phyloP scores from a whole-genome alignment of 2,888 invertebrate genomes.

The Sarcophaga carnaria region DNA sequence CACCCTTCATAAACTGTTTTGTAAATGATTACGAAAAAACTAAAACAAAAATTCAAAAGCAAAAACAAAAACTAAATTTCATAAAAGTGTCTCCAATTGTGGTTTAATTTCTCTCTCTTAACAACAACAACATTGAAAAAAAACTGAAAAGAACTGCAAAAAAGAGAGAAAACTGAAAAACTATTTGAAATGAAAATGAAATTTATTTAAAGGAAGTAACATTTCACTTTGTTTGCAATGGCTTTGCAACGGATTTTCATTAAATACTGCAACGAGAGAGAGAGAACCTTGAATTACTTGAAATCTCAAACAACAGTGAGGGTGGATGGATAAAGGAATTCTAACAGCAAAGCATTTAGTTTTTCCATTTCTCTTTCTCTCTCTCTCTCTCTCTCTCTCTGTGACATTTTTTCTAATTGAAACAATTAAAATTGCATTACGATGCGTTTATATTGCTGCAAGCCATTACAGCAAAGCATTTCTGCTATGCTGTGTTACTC shows the following conservation, averaged over 20 bases:
- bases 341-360: not conserved
- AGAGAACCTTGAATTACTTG: conserved; percentile 39
- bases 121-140: not conserved
- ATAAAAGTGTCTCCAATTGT: conserved; percentile 52
- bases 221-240: conserved; percentile 48
- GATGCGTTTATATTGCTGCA: conserved; percentile 52
- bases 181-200: conserved; percentile 20
- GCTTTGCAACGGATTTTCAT: not conserved
- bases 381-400: not conserved
- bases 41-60: not conserved
- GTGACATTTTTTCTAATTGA: conserved; percentile 44
- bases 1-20: not conserved
- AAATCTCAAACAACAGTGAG: conserved; percentile 18
- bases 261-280: conserved; percentile 7
- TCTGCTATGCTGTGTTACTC: not conserved
- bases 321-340: not conserved
- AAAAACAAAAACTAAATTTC: conserved; percentile 2
- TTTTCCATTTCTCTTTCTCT: not conserved
- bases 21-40: conserved; percentile 15
- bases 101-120: conserved; percentile 39
- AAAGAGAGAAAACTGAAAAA: too few species aligned
- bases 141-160: too few species aligned
- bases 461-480: conserved; percentile 36
- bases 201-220: conserved; percentile 46
- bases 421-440: conserved; percentile 65